Base-by-base conservation (phyloP, 2,113 vertebrate genomes). In the Xenus cinereus region DNA sequence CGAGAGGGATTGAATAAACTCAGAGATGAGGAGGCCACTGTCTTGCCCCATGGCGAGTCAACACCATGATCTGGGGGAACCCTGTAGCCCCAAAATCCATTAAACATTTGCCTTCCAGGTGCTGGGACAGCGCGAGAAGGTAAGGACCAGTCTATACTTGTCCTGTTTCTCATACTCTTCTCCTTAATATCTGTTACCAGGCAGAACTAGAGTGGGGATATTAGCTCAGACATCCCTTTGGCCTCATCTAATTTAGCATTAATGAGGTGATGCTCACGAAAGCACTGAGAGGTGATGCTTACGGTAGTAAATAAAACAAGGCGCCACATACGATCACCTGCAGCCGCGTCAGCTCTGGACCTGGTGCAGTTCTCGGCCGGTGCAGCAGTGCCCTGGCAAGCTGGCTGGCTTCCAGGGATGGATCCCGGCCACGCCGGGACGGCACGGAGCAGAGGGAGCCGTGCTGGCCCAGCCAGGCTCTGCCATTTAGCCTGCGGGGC, bases 131-230 rank as follows among this genome's bases (percentile, higher is more conserved):
- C 1, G 7, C 43, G 62, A 53, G 43, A 50, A 51, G 35, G 21
- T 35, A 82, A 73, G 74, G 45, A 89, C 39, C 89, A 73, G 95
- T 64, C 91, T 73, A 62, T 79, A 73, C 96, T 91, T 85, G 91
- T 19, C 66, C 62, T 53, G 77, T 23, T 82, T 48, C 91, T 94
- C 69, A 79, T 3, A 21, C 22, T 53, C 22, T 43, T 71, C 48
- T 72, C 35, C 56, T 66, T 12, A 50, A 17, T 56, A 22, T 7
- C 14, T 28, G 23, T 45, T 78, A 64, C 46, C 41, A 76, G 35
- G 77, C 62, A 92, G 37, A 77, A 35, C 56, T 56, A 8, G 30
- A 82, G 30, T 4, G 11, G 54, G 32, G 26, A 51, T 54, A 43
- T n/a, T 20, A 59, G 30, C 73, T 53, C 22, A 84, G 66, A 28